These are phyloP conservation scores for Diadophis punctatus DNA, from an alignment of 2,113 vertebrate genomes.

Conservation along the genomic window DNA sequence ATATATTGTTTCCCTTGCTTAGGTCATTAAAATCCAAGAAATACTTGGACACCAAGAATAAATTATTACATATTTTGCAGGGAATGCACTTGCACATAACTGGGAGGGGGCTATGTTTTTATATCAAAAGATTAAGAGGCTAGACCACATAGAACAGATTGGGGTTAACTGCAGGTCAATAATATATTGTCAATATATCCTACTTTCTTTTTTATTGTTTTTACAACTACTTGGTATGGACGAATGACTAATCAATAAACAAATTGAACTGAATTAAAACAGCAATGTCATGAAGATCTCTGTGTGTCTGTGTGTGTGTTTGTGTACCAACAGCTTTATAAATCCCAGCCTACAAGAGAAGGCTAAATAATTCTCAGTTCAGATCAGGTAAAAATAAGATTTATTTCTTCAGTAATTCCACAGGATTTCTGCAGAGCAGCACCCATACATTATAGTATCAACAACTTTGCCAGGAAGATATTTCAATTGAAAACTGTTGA, in stretches of 20 bases:
- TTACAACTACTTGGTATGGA: neutral
- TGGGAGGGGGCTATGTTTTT: neutral
- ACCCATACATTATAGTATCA: neutral
- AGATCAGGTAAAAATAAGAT: neutral
- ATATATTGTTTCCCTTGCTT: neutral
- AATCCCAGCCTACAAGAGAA: neutral
- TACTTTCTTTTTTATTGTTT: neutral
- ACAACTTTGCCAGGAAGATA: neutral
- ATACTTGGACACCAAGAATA: neutral
- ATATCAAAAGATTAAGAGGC: neutral
- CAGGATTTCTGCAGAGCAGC: neutral
- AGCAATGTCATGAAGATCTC: neutral
- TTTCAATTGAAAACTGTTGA: neutral
- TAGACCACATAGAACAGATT: neutral
- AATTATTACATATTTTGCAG: neutral
- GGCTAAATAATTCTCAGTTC: neutral
- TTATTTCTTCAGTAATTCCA: neutral
- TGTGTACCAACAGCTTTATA: neutral
- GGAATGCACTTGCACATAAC: neutral
- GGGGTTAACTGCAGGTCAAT: neutral
- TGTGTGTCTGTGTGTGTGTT: neutral
- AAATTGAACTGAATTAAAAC: neutral
- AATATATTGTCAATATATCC: neutral
- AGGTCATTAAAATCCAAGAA: neutral
- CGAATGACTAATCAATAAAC: neutral